phyloP scores from a whole-genome alignment of 2,888 invertebrate species.

The Megaustenia siamemsis region DNA sequence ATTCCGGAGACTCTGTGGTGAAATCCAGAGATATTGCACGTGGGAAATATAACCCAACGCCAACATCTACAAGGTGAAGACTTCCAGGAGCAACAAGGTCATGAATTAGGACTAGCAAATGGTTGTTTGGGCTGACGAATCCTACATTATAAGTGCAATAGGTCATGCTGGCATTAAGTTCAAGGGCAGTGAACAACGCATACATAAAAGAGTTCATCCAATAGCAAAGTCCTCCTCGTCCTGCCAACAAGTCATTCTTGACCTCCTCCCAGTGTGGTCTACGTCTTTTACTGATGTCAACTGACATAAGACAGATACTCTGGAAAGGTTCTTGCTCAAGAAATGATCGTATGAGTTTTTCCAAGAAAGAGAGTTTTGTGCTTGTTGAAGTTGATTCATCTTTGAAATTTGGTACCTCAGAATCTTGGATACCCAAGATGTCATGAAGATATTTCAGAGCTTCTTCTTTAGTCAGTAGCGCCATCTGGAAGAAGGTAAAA shows the following conservation, averaged over 20 bases:
- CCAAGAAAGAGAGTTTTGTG: constrained; percentile 15
- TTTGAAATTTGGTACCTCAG: not conserved
- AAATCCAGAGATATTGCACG: constrained; percentile 55
- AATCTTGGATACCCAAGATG: not conserved
- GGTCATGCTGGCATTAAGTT: constrained; percentile 45
- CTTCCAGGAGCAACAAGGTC: constrained; percentile 54
- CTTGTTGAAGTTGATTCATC: not conserved
- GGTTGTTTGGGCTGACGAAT: constrained; percentile 48
- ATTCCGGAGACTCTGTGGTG: constrained; percentile 54
- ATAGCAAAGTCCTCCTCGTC: constrained; percentile 59
- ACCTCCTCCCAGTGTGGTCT: constrained; percentile 54
- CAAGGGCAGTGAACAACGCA: constrained; percentile 53
- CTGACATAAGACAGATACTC: constrained; percentile 54
- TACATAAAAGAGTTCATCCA: constrained; percentile 56
- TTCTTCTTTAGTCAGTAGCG: constrained; percentile 3
- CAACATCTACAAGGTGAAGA: constrained; percentile 56
- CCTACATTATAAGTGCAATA: constrained; percentile 37
- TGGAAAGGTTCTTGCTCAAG: constrained; percentile 56
- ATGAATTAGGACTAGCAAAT: constrained; percentile 52
- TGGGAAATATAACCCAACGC: constrained; percentile 57
- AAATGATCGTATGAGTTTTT: constrained; percentile 1
- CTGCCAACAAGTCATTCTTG: constrained; percentile 49
- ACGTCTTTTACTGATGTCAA: constrained; percentile 12
- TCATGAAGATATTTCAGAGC: not conserved
- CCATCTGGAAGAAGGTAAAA: constrained; percentile 6